Percentiles rank a stretch among this genome's conserved stretches.
These are phyloP conservation scores for Gryllus bimaculatus DNA, from an alignment of 1,140 invertebrate species.

Conservation along the genomic window DNA sequence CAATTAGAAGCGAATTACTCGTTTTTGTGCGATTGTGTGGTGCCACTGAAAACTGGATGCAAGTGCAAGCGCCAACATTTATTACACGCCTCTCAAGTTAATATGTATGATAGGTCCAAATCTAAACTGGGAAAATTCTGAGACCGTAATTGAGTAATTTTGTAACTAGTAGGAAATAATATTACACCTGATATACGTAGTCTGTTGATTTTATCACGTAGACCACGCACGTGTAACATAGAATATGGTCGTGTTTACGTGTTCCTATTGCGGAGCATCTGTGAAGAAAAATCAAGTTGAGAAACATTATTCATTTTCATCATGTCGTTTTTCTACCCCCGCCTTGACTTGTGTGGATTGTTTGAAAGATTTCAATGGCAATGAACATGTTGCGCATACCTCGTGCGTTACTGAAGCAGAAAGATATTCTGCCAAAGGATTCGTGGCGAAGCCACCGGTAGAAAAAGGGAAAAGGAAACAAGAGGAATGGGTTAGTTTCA, in stretches of 20 bases:
- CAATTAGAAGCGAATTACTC: too few species aligned
- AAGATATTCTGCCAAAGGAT: constrained; percentile 79
- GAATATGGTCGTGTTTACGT: background rate
- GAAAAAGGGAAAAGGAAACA: constrained; percentile 89
- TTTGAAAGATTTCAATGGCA: constrained; percentile 48
- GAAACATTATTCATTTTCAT: background rate
- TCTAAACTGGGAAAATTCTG: too few species aligned
- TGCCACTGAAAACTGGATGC: too few species aligned
- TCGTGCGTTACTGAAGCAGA: constrained; percentile 87
- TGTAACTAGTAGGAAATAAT: too few species aligned
- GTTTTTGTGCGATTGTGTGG: too few species aligned
- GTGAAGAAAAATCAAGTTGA: background rate
- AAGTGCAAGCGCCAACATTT: too few species aligned
- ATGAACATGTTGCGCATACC: constrained; percentile 74
- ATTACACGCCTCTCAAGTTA: too few species aligned
- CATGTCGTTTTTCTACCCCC: background rate
- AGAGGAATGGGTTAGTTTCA: constrained; percentile 74
- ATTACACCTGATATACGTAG: too few species aligned
- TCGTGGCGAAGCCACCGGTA: constrained; percentile 53
- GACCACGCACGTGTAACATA: background rate
- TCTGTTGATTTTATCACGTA: background rate
- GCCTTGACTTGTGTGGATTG: background rate
- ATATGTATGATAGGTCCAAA: too few species aligned
- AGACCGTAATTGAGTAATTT: too few species aligned
- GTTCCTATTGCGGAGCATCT: background rate